phyloP scores from a whole-genome alignment of 2,797 vertebrate genomes.

The Pseudomugil tenellus region DNA sequence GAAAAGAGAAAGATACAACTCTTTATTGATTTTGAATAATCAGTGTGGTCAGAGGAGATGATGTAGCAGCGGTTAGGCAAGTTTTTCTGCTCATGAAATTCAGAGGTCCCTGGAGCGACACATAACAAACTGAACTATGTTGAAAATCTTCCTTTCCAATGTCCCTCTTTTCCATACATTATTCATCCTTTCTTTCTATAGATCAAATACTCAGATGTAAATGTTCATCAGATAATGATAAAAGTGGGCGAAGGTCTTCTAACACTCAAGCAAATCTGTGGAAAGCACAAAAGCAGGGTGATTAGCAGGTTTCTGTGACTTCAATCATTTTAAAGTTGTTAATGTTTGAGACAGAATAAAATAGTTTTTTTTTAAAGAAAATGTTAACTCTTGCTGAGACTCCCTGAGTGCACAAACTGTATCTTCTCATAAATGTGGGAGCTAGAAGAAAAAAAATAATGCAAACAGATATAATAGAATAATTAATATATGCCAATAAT shows the following conservation, averaged over 20 bases:
- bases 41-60: constrained; percentile 81
- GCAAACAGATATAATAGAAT: constrained; percentile 57
- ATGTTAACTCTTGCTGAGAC: constrained; percentile 72
- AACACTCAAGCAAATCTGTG: constrained; percentile 78
- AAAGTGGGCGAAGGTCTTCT: constrained; percentile 75
- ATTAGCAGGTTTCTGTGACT: constrained; percentile 71
- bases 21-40: constrained; percentile 94
- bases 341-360: constrained; percentile 70
- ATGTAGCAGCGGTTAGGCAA: constrained; percentile 61
- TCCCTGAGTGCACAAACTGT: constrained; percentile 59
- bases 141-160: constrained; percentile 46
- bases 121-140: constrained; percentile 77
- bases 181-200: constrained; percentile 50
- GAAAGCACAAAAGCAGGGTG: constrained; percentile 64
- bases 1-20: constrained; percentile 91
- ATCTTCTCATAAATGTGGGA: constrained; percentile 48
- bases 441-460: constrained; percentile 34
- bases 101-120: constrained; percentile 78
- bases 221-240: constrained; percentile 76
- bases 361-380: constrained; percentile 68
- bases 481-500: constrained; percentile 60
- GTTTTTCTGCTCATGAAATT: constrained; percentile 80
- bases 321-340: constrained; percentile 63
- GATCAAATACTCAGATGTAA: constrained; percentile 61
- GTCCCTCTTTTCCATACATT: constrained; percentile 27